Base-by-base conservation (phyloP, 2,888 invertebrate genomes). In the Rhagonycha fulva region DNA sequence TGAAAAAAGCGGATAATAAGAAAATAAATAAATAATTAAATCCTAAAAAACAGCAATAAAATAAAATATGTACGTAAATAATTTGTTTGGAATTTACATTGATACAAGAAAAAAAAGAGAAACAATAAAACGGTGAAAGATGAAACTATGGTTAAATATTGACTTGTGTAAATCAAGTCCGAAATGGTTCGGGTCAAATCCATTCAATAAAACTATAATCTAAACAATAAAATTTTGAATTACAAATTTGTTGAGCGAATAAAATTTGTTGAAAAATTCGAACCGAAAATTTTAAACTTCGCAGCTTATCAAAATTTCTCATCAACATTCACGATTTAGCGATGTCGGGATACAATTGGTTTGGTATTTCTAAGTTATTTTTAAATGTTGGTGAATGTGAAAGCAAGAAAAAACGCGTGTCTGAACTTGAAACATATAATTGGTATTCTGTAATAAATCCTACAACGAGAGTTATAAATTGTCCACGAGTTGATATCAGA, bases 161-260 rank as follows among this genome's bases (percentile, higher is more conserved):
- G 63, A 66, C 24, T 66, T 7, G 26, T 19, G 24, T 66, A 66
- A 66, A 66, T 66, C 63, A 66, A 66, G 63, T 66, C 26, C 26
- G 63, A 66, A 66, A 66, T 24, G 84, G 81, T 81, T 79, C 82
- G 72, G 61, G 68, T 68, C 78, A 76, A 69, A 84, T 84, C 77
- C 76, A 76, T 74, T 83, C 83, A 83, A 84, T 84, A 85, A 84
- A 84, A 85, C 83, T 81, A 84, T 85, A 86, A 85, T 85, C 84
- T 85, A 84, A 82, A 86, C 87, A 87, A 87, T 87, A 87, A 87
- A 84, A 84, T 85, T 87, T 87, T 85, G 86, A 86, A 87, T 87
- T 87, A 87, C 87, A 87, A 87, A 87, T 87, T 86, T 83, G 83
- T 82, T 81, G 84, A 84, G 83, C 83, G 84, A 83, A 84, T 84